These are phyloP conservation scores for Mormyrops boulengeri DNA, from an alignment of 2,797 vertebrate species.

Conservation along the genomic window DNA sequence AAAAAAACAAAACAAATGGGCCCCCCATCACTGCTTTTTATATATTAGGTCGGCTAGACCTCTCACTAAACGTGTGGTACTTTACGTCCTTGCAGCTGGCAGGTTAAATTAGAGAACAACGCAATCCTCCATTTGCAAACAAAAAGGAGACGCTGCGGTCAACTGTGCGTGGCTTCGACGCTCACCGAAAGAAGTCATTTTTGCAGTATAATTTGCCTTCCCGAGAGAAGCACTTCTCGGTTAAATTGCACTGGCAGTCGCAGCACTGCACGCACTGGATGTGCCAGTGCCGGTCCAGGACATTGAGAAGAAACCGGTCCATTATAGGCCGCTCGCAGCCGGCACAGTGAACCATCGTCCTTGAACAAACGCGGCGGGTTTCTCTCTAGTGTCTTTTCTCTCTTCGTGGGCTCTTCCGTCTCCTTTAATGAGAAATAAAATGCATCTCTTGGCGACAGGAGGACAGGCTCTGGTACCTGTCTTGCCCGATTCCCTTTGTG, in stretches of 20 bases:
- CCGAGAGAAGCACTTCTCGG: constrained; percentile 90
- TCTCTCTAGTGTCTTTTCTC: background rate
- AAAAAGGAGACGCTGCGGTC: background rate
- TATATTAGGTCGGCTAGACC: background rate
- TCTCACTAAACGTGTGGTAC: background rate
- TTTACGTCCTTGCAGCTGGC: background rate
- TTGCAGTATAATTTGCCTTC: constrained; percentile 91
- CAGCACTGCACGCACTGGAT: constrained; percentile 89
- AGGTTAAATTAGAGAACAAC: background rate
- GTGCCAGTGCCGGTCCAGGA: constrained; percentile 94
- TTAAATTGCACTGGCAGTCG: constrained; percentile 85
- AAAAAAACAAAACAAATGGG: background rate
- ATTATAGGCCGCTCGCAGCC: constrained; percentile 88
- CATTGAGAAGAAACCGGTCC: constrained; percentile 84
- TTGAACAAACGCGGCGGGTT: background rate
- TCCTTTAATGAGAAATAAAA: background rate
- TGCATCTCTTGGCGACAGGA: background rate
- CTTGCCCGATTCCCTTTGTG: background rate
- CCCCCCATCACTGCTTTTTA: background rate
- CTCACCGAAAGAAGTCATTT: constrained; percentile 92
- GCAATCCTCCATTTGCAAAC: background rate
- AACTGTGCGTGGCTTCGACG: background rate
- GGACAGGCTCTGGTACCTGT: background rate
- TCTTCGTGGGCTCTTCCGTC: background rate
- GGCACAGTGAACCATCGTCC: constrained; percentile 62